phyloP scores from a whole-genome alignment of 1,140 invertebrate species.

The Drosophila nigrodunni region DNA sequence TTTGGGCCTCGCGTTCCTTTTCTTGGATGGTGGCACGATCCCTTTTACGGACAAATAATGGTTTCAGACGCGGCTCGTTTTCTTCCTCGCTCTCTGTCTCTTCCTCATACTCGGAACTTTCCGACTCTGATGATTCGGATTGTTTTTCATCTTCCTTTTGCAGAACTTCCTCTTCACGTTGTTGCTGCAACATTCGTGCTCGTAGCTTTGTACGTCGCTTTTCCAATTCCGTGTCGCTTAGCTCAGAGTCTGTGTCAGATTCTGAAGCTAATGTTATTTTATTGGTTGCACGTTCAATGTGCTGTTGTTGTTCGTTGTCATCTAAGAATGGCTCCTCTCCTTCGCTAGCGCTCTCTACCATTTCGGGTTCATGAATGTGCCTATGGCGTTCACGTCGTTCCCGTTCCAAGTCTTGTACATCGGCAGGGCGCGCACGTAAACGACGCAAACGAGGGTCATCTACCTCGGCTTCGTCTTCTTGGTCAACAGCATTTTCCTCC shows the following conservation, averaged over 20 bases:
- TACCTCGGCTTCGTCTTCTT: conserved; percentile 86
- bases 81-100: conserved; percentile 89
- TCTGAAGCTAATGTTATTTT: conserved; percentile 87
- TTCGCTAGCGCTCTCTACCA: conserved; percentile 89
- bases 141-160: conserved; percentile 90
- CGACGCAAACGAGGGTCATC: conserved; percentile 92
- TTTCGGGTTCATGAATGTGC: conserved; percentile 89
- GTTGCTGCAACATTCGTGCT: conserved; percentile 89
- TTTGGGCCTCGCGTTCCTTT: conserved; percentile 94
- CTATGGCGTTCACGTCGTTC: conserved; percentile 85
- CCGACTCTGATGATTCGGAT: conserved; percentile 91
- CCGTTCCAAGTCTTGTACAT: conserved; percentile 87
- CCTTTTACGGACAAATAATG: conserved; percentile 97
- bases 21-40: conserved; percentile 98
- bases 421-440: conserved; percentile 85
- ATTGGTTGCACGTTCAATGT: conserved; percentile 77
- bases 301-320: conserved; percentile 75
- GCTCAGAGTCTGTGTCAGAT: conserved; percentile 88
- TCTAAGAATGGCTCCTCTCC: conserved; percentile 82
- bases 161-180: conserved; percentile 87
- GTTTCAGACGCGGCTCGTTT: conserved; percentile 93
- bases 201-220: conserved; percentile 89
- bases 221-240: conserved; percentile 94
- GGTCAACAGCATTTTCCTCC: conserved; percentile 44
- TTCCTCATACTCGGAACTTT: conserved; percentile 89